Percentiles rank a stretch among this genome's conserved stretches.
Evolutionary conservation across 1,140 invertebrate genomes (phyloP).

Genomic region (Rhopalosiphum maidis): DNA sequence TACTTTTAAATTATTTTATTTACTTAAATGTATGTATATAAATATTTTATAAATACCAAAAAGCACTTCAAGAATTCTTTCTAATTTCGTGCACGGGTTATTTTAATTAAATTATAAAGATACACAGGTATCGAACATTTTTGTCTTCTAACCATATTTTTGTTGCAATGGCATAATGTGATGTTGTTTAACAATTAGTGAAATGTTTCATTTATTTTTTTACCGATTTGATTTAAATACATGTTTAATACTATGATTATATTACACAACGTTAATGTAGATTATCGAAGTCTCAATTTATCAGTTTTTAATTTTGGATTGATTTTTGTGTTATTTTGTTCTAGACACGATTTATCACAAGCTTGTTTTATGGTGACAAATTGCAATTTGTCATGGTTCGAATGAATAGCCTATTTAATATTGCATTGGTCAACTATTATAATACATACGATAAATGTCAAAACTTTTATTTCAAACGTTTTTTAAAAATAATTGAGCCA

Average conservation of each 20-base stretch:
- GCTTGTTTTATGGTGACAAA: neutral
- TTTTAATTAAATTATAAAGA: neutral
- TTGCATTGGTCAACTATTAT: neutral
- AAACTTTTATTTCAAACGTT: neutral
- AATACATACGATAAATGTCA: neutral
- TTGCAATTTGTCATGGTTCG: neutral
- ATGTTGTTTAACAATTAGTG: neutral
- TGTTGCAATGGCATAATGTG: neutral
- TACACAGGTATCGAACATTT: neutral
- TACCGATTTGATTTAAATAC: neutral
- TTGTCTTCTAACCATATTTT: neutral
- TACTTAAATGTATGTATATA: too few species aligned
- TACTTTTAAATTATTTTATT: too few species aligned
- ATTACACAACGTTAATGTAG: neutral
- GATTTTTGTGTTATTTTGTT: neutral
- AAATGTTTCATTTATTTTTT: neutral
- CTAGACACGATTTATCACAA: neutral
- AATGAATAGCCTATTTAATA: neutral
- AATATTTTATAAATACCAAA: too few species aligned
- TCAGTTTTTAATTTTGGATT: neutral
- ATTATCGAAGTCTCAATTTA: neutral
- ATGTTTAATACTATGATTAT: neutral
- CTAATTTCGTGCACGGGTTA: neutral
- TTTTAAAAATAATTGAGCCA: constrained; percentile 21
- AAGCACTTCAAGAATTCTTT: neutral